Base-by-base conservation (phyloP, 2,888 invertebrate genomes). In the Elysia crispata region DNA sequence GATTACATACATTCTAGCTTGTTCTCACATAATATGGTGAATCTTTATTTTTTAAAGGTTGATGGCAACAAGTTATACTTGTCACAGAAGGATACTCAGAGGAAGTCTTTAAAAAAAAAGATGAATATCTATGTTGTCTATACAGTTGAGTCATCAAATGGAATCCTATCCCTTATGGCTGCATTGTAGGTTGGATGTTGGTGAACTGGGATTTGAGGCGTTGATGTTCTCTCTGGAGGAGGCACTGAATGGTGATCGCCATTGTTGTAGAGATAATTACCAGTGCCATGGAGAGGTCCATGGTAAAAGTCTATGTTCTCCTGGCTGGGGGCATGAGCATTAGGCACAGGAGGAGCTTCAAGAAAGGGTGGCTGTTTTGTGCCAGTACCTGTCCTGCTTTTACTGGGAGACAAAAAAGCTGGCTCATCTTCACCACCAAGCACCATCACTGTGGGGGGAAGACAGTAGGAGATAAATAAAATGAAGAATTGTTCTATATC, bases 231-330 rank as follows among this genome's bases (percentile, higher is more conserved):
- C 23, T 79, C 79, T 8, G 78, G 82, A 31, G 80, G 67, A 15
- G 50, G 66, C 25, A 66, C 49, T 1, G 75, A 41, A 5, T 74
- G 79, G 11, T 41, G 41, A 11, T 41, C 41, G 11, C 41, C n/a
- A n/a, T n/a, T n/a, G n/a, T n/a, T 41, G 41, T 41, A 41, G 41
- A 11, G 41, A 41, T 41, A 41, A 41, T 41, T 3, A 3, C 5
- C 41, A 41, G 41, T 41, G 41, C 41, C 41, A 41, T 41, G 41
- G 13, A 73, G 79, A 15, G 60, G 75, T 15, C 85, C 85, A 18
- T 83, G 83, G 82, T 89, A 89, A 81, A 86, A 89, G 5, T 85
- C 84, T 1, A 86, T 83, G 78, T 89, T 88, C n/a, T 85, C 85
- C 23, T 82, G 70, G 54, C 84, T 86, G 6, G 88, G 87, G 13